phyloP scores from a whole-genome alignment of 2,113 vertebrate genomes.

The Gobiocypris rarus region DNA sequence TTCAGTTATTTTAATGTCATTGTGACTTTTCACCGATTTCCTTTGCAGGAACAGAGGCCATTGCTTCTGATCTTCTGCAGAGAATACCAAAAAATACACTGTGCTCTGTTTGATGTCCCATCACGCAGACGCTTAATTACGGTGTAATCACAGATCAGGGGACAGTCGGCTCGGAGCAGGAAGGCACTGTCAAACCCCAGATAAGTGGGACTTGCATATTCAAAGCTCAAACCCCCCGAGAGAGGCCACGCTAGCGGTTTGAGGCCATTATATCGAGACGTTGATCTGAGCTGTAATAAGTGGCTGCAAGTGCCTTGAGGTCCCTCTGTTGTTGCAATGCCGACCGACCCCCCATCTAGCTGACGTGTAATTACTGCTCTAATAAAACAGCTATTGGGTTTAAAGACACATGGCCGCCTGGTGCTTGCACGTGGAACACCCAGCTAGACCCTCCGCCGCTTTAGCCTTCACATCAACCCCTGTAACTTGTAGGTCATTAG shows the following conservation, averaged over 20 bases:
- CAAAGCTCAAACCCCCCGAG: slow-evolving; percentile 41
- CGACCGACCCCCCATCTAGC: slow-evolving; percentile 45
- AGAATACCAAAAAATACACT: slow-evolving; percentile 19
- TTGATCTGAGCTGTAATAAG: slow-evolving; percentile 67
- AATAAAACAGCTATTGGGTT: slow-evolving; percentile 63
- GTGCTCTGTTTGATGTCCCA: slow-evolving; percentile 37
- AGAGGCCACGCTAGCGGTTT: slow-evolving; percentile 45
- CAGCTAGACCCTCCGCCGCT: slow-evolving; percentile 30
- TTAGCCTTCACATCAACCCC: slow-evolving; percentile 14
- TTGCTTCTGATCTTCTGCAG: not conserved
- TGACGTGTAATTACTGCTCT: slow-evolving; percentile 65
- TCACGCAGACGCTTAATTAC: slow-evolving; percentile 59
- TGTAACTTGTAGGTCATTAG: slow-evolving; percentile 30
- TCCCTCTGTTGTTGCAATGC: slow-evolving; percentile 57
- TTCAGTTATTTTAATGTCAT: slow-evolving; percentile 23
- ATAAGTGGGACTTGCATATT: slow-evolving; percentile 46
- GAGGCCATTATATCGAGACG: slow-evolving; percentile 61
- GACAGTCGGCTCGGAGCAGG: slow-evolving; percentile 24
- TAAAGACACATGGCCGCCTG: slow-evolving; percentile 39
- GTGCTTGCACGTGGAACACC: slow-evolving; percentile 54
- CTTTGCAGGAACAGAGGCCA: not conserved
- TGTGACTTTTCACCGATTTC: not conserved
- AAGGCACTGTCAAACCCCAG: slow-evolving; percentile 39
- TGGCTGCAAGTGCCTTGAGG: slow-evolving; percentile 54
- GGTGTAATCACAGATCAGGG: slow-evolving; percentile 48